Base-by-base conservation (phyloP, 2,113 vertebrate species). In the Paralichthys olivaceus region DNA sequence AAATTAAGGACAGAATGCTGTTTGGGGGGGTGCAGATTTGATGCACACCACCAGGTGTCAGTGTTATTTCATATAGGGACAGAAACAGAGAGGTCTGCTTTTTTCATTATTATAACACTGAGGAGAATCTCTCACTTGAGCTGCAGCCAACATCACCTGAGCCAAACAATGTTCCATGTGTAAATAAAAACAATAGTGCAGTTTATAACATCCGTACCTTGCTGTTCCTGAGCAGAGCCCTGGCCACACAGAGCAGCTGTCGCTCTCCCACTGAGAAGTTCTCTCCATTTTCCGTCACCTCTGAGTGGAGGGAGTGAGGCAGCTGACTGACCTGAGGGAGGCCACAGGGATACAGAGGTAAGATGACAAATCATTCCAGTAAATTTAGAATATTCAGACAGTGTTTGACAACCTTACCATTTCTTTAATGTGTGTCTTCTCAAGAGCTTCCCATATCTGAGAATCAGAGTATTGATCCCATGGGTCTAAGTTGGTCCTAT, bases 261-360 rank as follows among this genome's bases (percentile, higher is more conserved):
- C 94, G 84, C 75, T 96, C 95, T 73, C 94, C 95, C 83, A 95
- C 94, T 1, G 95, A 96, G 90, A 96, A 95, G 88, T 95, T 96
- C 77, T 95, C 95, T 59, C 95, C 95, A 40, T 95, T 96, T 90
- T 96, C 95, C 0, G 87, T 92, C 84, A 96, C 95, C 84, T 94
- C 94, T 0, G 94, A 94, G 58, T 93, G 70, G 55, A 96, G 91
- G 4, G 91, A 90, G 64, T 94, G 89, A 68, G 94, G 93, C 74
- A 96, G 87, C 83, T 92, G 93, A 84, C 81, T 91, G 11, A 96
- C 85, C 95, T 95, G 87, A 74, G 62, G 74, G 25, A 15, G 65
- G 55, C 26, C 61, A 61, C n/a, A 85, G 65, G 72, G 45, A 29
- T 1, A 72, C 23, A 45, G 29, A 75, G 26, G 20, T 11, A 4